phyloP scores from a whole-genome alignment of 2,888 invertebrate genomes.

The Scaptomyza cyrtandrae region DNA sequence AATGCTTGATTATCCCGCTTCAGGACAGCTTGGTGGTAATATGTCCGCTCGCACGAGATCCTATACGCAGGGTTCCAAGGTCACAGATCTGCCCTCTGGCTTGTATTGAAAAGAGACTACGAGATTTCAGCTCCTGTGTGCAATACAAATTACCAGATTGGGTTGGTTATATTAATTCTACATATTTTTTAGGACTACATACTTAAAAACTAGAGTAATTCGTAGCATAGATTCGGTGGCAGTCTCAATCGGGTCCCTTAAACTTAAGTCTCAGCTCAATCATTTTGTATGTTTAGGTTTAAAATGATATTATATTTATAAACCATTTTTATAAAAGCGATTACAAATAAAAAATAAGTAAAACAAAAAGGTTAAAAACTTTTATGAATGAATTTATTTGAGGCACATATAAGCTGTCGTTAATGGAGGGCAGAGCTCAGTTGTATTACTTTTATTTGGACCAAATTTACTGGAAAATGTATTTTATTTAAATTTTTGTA shows the following conservation, averaged over 20 bases:
- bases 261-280: constrained; percentile 41
- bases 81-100: constrained; percentile 90
- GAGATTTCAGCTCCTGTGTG: constrained; percentile 58
- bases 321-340: constrained; percentile 7
- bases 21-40: constrained; percentile 88
- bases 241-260: constrained; percentile 69
- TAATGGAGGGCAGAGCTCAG: constrained; percentile 53
- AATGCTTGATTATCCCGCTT: constrained; percentile 58
- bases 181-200: background rate
- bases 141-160: constrained; percentile 61
- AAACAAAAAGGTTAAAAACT: background rate
- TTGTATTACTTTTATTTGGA: constrained; percentile 59
- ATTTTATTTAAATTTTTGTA: too few species aligned
- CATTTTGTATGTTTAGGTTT: constrained; percentile 4
- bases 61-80: constrained; percentile 86
- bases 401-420: too few species aligned
- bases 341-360: constrained; percentile 38
- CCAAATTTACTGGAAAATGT: constrained; percentile 36
- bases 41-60: constrained; percentile 85
- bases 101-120: constrained; percentile 85
- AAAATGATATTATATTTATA: constrained; percentile 42
- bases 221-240: constrained; percentile 65
- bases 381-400: background rate
- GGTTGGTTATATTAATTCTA: constrained; percentile 12
- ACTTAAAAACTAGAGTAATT: constrained; percentile 15